A percentile compares a stretch with the other conserved stretches of the same genome.
Evolutionary conservation across 2,797 vertebrate genomes (phyloP).

Genomic region (Sebastiscus albofasciatus): DNA sequence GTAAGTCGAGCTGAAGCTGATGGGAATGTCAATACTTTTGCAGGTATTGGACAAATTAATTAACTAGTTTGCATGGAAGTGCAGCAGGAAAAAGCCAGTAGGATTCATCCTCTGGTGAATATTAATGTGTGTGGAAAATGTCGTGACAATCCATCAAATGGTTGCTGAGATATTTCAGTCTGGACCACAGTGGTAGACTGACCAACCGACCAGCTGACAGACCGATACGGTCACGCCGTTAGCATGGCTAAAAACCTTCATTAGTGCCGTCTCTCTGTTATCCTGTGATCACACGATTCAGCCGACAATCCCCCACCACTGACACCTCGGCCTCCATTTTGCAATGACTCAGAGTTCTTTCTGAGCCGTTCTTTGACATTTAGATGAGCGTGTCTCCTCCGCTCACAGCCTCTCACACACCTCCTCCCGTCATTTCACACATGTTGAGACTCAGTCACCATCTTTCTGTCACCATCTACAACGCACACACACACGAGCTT

Average conservation of each 20-base stretch:
- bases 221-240: background rate
- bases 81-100: background rate
- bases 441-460: slow-evolving; percentile 9
- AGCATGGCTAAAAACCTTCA: background rate
- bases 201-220: background rate
- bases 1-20: no score
- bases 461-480: slow-evolving; percentile 20
- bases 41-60: background rate
- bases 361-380: slow-evolving; percentile 48
- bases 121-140: background rate
- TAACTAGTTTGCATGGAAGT: background rate
- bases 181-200: background rate
- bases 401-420: background rate
- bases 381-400: slow-evolving; percentile 22
- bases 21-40: background rate
- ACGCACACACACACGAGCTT: background rate
- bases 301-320: slow-evolving; percentile 1
- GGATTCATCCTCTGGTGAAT: background rate
- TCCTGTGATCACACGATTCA: background rate
- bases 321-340: slow-evolving; percentile 7
- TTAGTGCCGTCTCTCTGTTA: background rate
- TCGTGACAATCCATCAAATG: background rate
- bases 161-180: background rate
- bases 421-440: slow-evolving; percentile 33
- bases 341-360: slow-evolving; percentile 14